Evolutionary conservation across 2,113 vertebrate genomes (phyloP), one percentile per base, ranked within the genome.

Genomic region (Halichoerus grypus): DNA sequence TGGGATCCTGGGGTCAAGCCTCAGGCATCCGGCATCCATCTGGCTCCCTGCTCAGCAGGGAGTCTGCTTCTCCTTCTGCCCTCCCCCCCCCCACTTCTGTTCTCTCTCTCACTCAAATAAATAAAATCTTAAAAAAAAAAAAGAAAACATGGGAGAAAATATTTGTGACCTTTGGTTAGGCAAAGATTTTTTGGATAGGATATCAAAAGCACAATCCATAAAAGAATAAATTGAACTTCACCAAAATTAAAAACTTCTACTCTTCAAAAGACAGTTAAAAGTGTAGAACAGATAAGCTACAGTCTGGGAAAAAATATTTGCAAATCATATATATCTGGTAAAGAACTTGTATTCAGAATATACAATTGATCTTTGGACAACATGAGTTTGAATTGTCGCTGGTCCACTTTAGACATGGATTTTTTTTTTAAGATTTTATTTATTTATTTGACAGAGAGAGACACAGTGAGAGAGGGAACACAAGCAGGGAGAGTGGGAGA

Each of bases 241-340:
- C 36, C 22, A 76, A 94, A 92, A 92, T 74, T 53, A 72, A 71
- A 95, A 92, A 83, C 36, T 86, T 94, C 49, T 55, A 9, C n/a
- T 94, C 55, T 42, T 85, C 61, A 59, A 82, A 95, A 82, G 18
- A 79, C 53, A 79, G 39, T 49, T 76, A 67, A 87, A 79, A 74
- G 16, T 76, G 33, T 63, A 19, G 24, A 92, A 39, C 28, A 97
- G 51, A 89, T 4, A 96, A 94, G 26, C 24, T 16, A 83, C 33
- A 82, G 31, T 33, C 46, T 57, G n/a, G 42, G 74, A 63, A 63
- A 88, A 91, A 81, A 49, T 77, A 92, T 33, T 55, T 71, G 42
- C 11, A 71, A 91, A 71, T 74, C 24, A n/a, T 21, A 4, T 42
- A 42, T 36, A 85, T 49, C n/a, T 72, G 36, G 77, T 59, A 76